phyloP scores from a whole-genome alignment of 2,113 vertebrate species.

The Megatriorchis doriae region DNA sequence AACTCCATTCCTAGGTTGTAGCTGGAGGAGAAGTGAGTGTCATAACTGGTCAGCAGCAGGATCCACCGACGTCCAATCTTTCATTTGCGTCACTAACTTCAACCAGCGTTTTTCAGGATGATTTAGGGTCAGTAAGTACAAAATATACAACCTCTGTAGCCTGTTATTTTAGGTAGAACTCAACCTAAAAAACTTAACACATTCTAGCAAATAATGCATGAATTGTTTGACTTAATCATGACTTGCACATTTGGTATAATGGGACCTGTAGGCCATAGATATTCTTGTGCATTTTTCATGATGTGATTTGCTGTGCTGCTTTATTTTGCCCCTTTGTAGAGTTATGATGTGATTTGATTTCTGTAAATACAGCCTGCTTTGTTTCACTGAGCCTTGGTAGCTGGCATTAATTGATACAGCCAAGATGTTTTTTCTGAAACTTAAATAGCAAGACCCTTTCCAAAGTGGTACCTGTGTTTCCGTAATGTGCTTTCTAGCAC shows the following conservation, averaged over 20 bases:
- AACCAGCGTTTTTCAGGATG: conserved; percentile 91
- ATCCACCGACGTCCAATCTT: conserved; percentile 64
- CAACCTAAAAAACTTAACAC: not conserved
- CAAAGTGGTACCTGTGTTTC: not conserved
- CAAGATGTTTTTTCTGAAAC: not conserved
- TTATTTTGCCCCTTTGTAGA: not conserved
- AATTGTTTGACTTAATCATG: not conserved
- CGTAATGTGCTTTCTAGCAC: not conserved
- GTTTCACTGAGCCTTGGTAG: not conserved
- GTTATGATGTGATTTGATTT: not conserved
- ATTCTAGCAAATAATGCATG: not conserved
- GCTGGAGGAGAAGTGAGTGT: conserved; percentile 90
- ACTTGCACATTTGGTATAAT: not conserved
- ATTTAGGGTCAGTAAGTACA: conserved; percentile 81
- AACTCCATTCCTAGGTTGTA: conserved; percentile 75
- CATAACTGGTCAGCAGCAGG: conserved; percentile 81
- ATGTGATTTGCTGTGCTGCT: not conserved
- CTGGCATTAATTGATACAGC: not conserved
- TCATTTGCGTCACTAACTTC: conserved; percentile 75
- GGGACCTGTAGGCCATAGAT: not conserved
- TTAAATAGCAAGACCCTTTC: not conserved
- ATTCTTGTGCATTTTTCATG: not conserved
- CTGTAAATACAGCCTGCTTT: not conserved
- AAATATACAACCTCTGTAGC: not conserved
- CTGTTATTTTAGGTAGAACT: not conserved